Evolutionary conservation across 2,888 invertebrate genomes (phyloP).

Genomic region (Epinotia brunnichana): DNA sequence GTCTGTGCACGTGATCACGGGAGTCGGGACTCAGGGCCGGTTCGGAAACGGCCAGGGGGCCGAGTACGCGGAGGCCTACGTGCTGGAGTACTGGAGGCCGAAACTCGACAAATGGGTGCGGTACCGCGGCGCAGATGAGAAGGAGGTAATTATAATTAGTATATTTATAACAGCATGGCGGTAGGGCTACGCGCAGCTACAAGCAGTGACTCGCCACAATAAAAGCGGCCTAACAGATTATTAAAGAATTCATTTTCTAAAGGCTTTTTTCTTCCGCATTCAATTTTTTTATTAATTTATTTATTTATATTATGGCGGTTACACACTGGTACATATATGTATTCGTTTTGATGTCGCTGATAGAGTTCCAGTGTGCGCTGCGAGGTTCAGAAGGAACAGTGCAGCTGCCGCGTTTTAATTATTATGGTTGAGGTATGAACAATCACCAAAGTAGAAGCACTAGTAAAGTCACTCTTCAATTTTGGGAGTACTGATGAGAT

Average conservation of each 20-base stretch:
- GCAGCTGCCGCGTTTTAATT: too few species aligned
- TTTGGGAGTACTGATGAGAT: neutral
- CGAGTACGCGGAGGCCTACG: constrained; percentile 93
- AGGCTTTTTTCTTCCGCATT: neutral
- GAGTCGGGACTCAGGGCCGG: constrained; percentile 92
- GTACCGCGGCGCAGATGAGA: constrained; percentile 88
- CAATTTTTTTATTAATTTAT: too few species aligned
- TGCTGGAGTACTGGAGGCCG: constrained; percentile 93
- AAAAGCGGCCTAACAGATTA: neutral
- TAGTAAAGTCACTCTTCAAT: neutral
- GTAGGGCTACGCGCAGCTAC: too few species aligned
- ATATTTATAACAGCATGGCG: too few species aligned
- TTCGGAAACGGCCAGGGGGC: constrained; percentile 96
- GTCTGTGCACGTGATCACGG: constrained; percentile 91
- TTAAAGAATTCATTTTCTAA: neutral
- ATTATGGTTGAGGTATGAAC: neutral
- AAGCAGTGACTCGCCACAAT: too few species aligned
- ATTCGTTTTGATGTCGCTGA: too few species aligned
- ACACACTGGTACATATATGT: too few species aligned
- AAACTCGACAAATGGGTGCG: constrained; percentile 92
- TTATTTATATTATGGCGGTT: too few species aligned
- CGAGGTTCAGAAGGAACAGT: too few species aligned
- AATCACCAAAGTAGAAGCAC: too few species aligned
- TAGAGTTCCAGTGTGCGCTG: too few species aligned
- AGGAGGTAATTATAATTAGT: constrained; percentile 85